Percentiles rank a stretch among this genome's conserved stretches.
phyloP scores from a whole-genome alignment of 2,888 invertebrate genomes.

The Tipula lateralis region DNA sequence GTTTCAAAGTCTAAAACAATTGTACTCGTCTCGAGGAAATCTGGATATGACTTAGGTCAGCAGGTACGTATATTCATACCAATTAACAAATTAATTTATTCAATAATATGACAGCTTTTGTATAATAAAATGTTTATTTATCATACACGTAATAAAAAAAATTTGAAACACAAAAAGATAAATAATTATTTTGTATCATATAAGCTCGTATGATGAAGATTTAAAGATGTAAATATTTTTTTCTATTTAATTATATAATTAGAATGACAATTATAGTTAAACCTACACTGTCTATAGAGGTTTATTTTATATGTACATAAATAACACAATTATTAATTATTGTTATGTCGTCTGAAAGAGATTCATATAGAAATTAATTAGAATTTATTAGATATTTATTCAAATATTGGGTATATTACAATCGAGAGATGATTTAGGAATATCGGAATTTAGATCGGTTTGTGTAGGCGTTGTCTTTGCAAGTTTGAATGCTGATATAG shows the following conservation, averaged over 20 bases:
- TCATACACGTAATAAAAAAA: background rate
- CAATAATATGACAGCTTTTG: background rate
- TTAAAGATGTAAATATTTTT: slow-evolving; percentile 1
- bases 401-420: background rate
- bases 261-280: slow-evolving; percentile 11
- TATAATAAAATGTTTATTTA: background rate
- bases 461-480: background rate
- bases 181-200: background rate
- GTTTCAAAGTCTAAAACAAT: background rate
- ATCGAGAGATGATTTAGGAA: background rate
- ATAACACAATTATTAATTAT: background rate
- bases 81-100: background rate
- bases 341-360: background rate
- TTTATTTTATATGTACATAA: background rate
- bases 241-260: background rate
- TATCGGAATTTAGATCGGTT: background rate
- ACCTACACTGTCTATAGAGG: background rate
- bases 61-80: background rate
- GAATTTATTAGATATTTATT: slow-evolving; percentile 11
- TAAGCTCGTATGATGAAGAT: background rate
- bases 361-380: background rate
- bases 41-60: background rate
- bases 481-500: no score
- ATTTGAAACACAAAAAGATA: background rate
- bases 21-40: background rate